These are phyloP conservation scores for Glyptemys insculpta DNA, from an alignment of 2,797 vertebrate species.

Conservation along the genomic window DNA sequence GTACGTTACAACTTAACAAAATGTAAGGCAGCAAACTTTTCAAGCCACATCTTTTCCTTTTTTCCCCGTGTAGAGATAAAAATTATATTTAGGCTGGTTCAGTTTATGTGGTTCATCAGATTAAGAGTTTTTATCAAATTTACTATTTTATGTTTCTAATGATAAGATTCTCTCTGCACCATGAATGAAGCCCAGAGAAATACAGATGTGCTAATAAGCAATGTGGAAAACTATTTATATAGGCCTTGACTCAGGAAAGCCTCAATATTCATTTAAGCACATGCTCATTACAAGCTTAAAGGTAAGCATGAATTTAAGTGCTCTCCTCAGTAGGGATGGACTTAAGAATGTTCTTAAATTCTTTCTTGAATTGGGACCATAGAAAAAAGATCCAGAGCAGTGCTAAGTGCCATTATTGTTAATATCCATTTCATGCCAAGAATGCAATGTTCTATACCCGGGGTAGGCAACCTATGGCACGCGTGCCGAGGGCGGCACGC, in stretches of 20 bases:
- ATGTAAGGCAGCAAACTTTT: slow-evolving; percentile 45
- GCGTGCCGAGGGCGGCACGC: too few relatives aligned
- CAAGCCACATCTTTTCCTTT: slow-evolving; percentile 25
- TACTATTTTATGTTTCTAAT: slow-evolving; percentile 40
- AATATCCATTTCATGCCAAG: slow-evolving; percentile 41
- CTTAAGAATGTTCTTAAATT: slow-evolving; percentile 64
- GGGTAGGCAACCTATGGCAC: too few relatives aligned
- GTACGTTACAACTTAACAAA: slow-evolving; percentile 52
- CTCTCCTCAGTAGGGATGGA: slow-evolving; percentile 57
- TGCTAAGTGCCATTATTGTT: slow-evolving; percentile 58
- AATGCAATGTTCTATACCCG: neutral
- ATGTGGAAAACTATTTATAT: slow-evolving; percentile 29
- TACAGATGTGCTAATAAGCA: slow-evolving; percentile 48
- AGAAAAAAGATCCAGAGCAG: neutral
- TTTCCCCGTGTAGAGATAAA: slow-evolving; percentile 15
- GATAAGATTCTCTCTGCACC: slow-evolving; percentile 43
- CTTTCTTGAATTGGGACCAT: slow-evolving; percentile 44
- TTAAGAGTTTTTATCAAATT: slow-evolving; percentile 65
- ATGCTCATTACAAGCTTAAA: slow-evolving; percentile 69
- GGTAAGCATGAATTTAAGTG: slow-evolving; percentile 65
- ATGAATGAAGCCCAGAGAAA: slow-evolving; percentile 47
- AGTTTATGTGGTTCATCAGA: slow-evolving; percentile 63
- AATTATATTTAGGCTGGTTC: slow-evolving; percentile 57
- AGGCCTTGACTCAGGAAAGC: slow-evolving; percentile 27
- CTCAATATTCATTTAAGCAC: slow-evolving; percentile 66